A percentile compares a stretch with the other conserved stretches of the same genome.
These are phyloP conservation scores for Erebia aethiops DNA, from an alignment of 2,888 invertebrate species.

Conservation along the genomic window DNA sequence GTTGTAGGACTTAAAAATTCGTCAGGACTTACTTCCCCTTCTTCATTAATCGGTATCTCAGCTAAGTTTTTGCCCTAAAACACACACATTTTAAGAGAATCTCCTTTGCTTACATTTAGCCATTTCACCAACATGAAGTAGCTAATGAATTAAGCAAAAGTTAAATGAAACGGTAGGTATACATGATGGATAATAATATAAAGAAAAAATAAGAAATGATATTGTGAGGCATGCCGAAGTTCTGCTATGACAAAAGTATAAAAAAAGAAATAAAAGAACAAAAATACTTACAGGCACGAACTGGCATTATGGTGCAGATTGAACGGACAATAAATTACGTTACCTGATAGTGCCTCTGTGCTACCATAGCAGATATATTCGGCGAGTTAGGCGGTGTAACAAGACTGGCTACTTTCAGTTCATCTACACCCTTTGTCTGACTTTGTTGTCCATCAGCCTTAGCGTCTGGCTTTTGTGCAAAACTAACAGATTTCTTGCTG, in stretches of 20 bases:
- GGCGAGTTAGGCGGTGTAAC: conserved; percentile 89
- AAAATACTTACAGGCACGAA: conserved; percentile 79
- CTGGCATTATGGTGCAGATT: conserved; percentile 65
- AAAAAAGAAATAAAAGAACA: conserved; percentile 51
- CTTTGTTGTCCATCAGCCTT: conserved; percentile 65
- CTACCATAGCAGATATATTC: conserved; percentile 85
- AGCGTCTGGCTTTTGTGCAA: conserved; percentile 84
- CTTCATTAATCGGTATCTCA: conserved; percentile 86
- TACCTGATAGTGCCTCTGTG: conserved; percentile 84
- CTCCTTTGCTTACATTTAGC: conserved; percentile 6
- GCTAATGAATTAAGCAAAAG: conserved; percentile 38
- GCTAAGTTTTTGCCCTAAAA: conserved; percentile 81
- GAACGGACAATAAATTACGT: conserved; percentile 53
- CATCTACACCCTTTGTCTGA: conserved; percentile 77
- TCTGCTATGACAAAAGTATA: conserved; percentile 15
- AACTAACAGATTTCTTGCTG: conserved; percentile 90
- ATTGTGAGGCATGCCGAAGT: conserved; percentile 19
- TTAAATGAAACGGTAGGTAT: conserved; percentile 17
- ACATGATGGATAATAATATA: background rate
- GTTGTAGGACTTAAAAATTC: conserved; percentile 81
- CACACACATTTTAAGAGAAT: conserved; percentile 38
- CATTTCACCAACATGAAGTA: conserved; percentile 31
- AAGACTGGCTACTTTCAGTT: conserved; percentile 72
- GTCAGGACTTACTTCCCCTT: conserved; percentile 84
- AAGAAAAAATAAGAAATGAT: conserved; percentile 9